phyloP scores from a whole-genome alignment of 2,888 invertebrate genomes.

The Odiellus spinosus region DNA sequence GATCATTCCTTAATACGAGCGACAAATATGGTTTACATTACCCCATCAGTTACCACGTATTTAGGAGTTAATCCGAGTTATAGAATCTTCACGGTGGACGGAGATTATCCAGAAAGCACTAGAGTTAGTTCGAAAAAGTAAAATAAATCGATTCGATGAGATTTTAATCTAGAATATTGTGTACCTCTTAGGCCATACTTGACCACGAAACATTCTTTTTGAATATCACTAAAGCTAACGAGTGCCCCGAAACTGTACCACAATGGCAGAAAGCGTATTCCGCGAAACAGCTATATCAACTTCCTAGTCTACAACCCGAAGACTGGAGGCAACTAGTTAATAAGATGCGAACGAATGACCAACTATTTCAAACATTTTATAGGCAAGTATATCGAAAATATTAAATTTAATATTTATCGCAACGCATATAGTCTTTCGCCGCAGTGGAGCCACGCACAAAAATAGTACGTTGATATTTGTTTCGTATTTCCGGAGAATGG shows the following conservation, averaged over 20 bases:
- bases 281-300: constrained; percentile 56
- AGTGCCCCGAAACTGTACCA: constrained; percentile 32
- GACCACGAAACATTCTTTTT: constrained; percentile 94
- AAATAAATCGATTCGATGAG: background rate
- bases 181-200: constrained; percentile 44
- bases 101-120: constrained; percentile 10
- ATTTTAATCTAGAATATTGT: background rate
- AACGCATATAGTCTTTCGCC: too few relatives aligned
- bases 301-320: constrained; percentile 64
- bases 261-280: constrained; percentile 65
- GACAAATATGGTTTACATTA: constrained; percentile 57
- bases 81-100: constrained; percentile 50
- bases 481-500: too few relatives aligned
- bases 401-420: too few relatives aligned
- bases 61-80: constrained; percentile 69
- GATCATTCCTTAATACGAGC: constrained; percentile 35
- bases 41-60: constrained; percentile 63
- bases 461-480: too few relatives aligned
- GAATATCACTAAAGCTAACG: constrained; percentile 82
- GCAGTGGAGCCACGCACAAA: too few relatives aligned
- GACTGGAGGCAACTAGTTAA: constrained; percentile 84
- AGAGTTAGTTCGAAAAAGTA: constrained; percentile 6
- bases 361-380: constrained; percentile 71
- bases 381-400: too few relatives aligned
- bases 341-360: constrained; percentile 70